These are phyloP conservation scores for Parnassius apollo DNA, from an alignment of 2,888 invertebrate species.

Conservation along the genomic window DNA sequence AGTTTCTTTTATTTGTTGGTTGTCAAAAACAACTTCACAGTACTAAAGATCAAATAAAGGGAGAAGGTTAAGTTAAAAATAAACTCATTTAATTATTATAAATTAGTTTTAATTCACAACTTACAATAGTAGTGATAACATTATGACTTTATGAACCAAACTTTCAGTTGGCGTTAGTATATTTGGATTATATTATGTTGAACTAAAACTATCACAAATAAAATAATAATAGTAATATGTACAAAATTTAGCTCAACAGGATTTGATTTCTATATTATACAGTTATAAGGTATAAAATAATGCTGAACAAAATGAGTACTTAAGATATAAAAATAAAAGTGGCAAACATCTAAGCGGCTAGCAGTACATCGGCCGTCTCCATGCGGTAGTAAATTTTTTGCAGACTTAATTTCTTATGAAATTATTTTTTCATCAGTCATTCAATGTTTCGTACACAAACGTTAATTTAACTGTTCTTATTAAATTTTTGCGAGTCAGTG, in stretches of 20 bases:
- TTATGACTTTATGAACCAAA: conserved; percentile 78
- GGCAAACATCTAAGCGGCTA: conserved; percentile 9
- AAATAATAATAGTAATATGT: conserved; percentile 48
- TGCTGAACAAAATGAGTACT: conserved; percentile 12
- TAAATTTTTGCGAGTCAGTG: no score
- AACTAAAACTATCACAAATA: conserved; percentile 67
- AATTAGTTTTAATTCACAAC: conserved; percentile 80
- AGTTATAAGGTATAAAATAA: conserved; percentile 25
- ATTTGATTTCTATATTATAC: conserved; percentile 26
- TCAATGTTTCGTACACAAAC: no score
- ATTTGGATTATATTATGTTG: conserved; percentile 72
- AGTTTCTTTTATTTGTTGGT: no score
- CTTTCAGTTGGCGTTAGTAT: conserved; percentile 78
- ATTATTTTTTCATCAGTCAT: no score
- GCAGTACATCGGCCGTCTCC: background rate
- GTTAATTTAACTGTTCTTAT: no score
- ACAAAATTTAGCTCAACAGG: conserved; percentile 44
- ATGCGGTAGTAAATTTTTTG: background rate
- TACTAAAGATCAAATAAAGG: no score
- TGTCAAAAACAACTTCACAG: no score
- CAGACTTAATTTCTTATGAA: no score
- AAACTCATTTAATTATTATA: conserved; percentile 48
- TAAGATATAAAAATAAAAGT: conserved; percentile 2
- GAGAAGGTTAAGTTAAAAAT: background rate
- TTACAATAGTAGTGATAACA: conserved; percentile 73